Evolutionary conservation across 1,140 invertebrate genomes (phyloP).

Genomic region (Coelopa frigida): DNA sequence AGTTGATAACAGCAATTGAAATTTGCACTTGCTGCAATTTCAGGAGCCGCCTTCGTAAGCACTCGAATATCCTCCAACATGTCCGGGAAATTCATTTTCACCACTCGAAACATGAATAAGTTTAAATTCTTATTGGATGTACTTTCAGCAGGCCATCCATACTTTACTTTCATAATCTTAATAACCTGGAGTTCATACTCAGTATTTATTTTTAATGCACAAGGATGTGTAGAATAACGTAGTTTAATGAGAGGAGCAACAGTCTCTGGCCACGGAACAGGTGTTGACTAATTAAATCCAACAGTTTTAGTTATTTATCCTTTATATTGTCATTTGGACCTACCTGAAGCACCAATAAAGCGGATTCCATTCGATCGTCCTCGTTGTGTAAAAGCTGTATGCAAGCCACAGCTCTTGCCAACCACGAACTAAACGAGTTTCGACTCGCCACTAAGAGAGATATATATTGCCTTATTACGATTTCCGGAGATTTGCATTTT

Average conservation of each 20-base stretch:
- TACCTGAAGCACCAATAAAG: constrained; percentile 31
- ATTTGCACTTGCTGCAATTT: constrained; percentile 26
- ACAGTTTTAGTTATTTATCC: neutral
- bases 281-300: constrained; percentile 16
- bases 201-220: constrained; percentile 33
- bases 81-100: constrained; percentile 36
- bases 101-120: constrained; percentile 35
- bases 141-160: constrained; percentile 38
- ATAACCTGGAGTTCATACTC: constrained; percentile 41
- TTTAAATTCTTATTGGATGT: constrained; percentile 28
- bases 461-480: constrained; percentile 36
- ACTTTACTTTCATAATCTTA: constrained; percentile 42
- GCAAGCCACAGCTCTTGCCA: constrained; percentile 32
- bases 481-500: constrained; percentile 27
- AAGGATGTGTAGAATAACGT: constrained; percentile 35
- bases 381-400: constrained; percentile 38
- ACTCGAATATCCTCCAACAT: constrained; percentile 36
- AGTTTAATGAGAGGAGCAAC: constrained; percentile 29
- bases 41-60: constrained; percentile 30
- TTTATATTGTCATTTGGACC: neutral
- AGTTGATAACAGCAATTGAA: constrained; percentile 39
- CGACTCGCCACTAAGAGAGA: constrained; percentile 28
- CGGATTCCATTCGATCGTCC: constrained; percentile 34
- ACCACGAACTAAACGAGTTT: constrained; percentile 30
- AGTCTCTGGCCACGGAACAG: constrained; percentile 36